Evolutionary conservation across 2,797 vertebrate genomes (phyloP), one percentile per base, ranked within the genome.

Genomic region (Strix occidentalis): DNA sequence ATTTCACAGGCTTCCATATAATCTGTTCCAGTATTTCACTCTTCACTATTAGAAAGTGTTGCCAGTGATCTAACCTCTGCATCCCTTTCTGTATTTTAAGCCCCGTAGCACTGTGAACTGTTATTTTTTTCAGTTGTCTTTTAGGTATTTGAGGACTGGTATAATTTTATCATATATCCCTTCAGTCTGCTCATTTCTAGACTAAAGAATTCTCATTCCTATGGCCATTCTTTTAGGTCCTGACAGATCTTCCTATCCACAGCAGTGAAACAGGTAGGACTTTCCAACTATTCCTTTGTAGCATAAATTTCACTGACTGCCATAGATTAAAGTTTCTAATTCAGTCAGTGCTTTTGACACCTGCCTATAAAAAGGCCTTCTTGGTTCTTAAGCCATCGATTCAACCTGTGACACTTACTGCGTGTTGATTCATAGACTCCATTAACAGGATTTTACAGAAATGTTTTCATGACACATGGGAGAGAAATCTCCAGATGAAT

Each of bases 401-500:
- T 65, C 83, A 78, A 83, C 50, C 72, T 15, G 70, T 86, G 83
- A 82, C 92, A 82, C 76, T 76, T 50, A 28, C 57, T 48, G 28
- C 11, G 2, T 60, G 41, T 87, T 96, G 95, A 96, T 95, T 96
- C 95, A 92, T 79, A 33, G 86, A 84, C 79, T 84, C 83, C 84
- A 93, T 81, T 90, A 87, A 61, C 68, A 68, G 57, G 70, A 75
- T 90, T 97, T 95, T 90, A 92, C 77, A 96, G 87, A 75, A 95
- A 91, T 77, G 57, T 93, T 93, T 94, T 81, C 85, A 70, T 0
- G 16, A 66, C 56, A 68, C 72, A 33, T 60, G 57, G 61, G 43
- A 89, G 82, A 70, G 54, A 85, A 91, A 69, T 90, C 58, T 93
- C 58, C 29, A 54, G 69, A 54, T 85, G 61, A 95, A 84, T 75